A percentile compares a stretch with the other conserved stretches of the same genome.
Evolutionary conservation across 2,888 invertebrate genomes (phyloP).

Genomic region (Ephialtes manifestator): DNA sequence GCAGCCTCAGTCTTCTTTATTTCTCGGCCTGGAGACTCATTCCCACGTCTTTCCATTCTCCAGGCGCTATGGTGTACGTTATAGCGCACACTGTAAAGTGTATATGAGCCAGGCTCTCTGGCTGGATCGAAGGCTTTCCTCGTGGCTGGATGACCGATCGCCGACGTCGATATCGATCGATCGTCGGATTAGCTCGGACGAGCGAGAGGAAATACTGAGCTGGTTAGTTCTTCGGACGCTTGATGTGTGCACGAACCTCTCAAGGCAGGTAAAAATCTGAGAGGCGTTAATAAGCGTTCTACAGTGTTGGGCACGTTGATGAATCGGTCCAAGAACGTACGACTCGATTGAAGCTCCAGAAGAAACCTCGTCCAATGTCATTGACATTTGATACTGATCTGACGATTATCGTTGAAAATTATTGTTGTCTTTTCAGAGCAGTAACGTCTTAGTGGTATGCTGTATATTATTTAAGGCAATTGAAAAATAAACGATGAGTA

Average conservation of each 20-base stretch:
- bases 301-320: conserved; percentile 52
- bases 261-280: conserved; percentile 61
- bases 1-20: conserved; percentile 2
- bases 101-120: conserved; percentile 1
- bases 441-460: background rate
- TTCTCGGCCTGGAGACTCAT: conserved; percentile 5
- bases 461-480: background rate
- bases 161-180: conserved; percentile 68
- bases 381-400: conserved; percentile 54
- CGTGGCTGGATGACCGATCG: conserved; percentile 67
- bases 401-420: conserved; percentile 1
- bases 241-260: conserved; percentile 26
- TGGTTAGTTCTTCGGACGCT: conserved; percentile 17
- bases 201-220: conserved; percentile 54
- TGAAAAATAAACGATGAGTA: too few relatives aligned
- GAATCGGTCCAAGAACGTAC: conserved; percentile 51
- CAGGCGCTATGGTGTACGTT: conserved; percentile 5
- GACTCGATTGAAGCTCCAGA: conserved; percentile 16
- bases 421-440: conserved; percentile 11
- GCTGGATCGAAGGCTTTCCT: conserved; percentile 40
- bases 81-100: conserved; percentile 7
- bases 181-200: conserved; percentile 65
- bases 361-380: conserved; percentile 40
- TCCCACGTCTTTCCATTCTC: conserved; percentile 46
- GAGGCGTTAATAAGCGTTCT: conserved; percentile 64